These are phyloP conservation scores for Rhabditophanes sp. DNA, from an alignment of 2,888 invertebrate species.

Conservation along the genomic window DNA sequence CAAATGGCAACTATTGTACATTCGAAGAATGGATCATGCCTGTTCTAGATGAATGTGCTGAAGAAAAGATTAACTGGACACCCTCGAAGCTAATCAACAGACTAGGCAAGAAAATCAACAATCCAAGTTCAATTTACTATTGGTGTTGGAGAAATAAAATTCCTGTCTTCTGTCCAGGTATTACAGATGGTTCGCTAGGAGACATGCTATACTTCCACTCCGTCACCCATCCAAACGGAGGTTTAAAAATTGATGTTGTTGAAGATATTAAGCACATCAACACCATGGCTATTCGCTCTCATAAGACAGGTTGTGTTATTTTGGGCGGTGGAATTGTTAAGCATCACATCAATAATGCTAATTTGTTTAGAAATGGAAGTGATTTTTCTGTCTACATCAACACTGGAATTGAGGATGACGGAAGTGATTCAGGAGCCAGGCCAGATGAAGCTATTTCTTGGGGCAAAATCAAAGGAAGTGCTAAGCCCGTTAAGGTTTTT, in stretches of 20 bases:
- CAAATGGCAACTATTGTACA: conserved; percentile 90
- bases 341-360: conserved; percentile 97
- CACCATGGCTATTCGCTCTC: conserved; percentile 77
- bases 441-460: conserved; percentile 97
- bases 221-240: conserved; percentile 61
- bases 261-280: conserved; percentile 66
- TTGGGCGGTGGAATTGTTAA: conserved; percentile 57
- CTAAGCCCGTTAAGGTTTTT: conserved; percentile 67
- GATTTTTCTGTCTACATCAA: conserved; percentile 87
- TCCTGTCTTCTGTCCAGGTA: conserved; percentile 86
- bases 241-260: conserved; percentile 76
- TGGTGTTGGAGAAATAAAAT: conserved; percentile 60
- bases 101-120: conserved; percentile 73
- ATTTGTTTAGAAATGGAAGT: conserved; percentile 94
- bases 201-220: conserved; percentile 99
- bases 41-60: conserved; percentile 69
- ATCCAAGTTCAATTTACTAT: conserved; percentile 63
- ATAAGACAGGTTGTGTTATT: conserved; percentile 86
- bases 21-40: conserved; percentile 97
- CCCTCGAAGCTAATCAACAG: conserved; percentile 58
- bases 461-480: conserved; percentile 76
- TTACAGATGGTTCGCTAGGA: conserved; percentile 79
- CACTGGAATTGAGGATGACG: conserved; percentile 69
- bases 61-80: conserved; percentile 75
- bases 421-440: conserved; percentile 76